Conservation (phyloP, 2,888 invertebrate species). For the Drosophila longiperda region DNA sequence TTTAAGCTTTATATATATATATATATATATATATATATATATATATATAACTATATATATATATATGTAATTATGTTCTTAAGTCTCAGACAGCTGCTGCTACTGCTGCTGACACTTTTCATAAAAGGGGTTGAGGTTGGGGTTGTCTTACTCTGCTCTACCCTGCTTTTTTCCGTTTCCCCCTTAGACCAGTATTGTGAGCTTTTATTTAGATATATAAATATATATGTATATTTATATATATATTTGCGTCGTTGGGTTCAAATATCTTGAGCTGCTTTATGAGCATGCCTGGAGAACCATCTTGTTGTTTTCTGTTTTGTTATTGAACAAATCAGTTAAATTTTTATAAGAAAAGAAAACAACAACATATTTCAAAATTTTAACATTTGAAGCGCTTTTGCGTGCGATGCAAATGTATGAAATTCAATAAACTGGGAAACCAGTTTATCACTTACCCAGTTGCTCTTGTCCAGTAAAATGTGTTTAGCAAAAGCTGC, state of each 20-base stretch:
- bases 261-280: constrained; percentile 69
- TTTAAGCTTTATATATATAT: background rate
- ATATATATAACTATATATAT: background rate
- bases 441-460: constrained; percentile 68
- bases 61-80: constrained; percentile 13
- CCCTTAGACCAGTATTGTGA: constrained; percentile 13
- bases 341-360: constrained; percentile 34
- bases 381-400: constrained; percentile 47
- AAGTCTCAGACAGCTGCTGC: constrained; percentile 45
- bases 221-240: background rate
- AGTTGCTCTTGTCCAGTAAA: constrained; percentile 46
- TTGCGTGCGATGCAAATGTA: constrained; percentile 66
- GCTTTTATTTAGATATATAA: constrained; percentile 15
- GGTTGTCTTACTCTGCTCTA: constrained; percentile 7
- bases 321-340: constrained; percentile 50
- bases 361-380: constrained; percentile 7
- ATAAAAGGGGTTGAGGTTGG: constrained; percentile 39
- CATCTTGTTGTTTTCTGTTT: constrained; percentile 43
- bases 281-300: constrained; percentile 39
- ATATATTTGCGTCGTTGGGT: constrained; percentile 57
- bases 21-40: background rate
- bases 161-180: background rate
- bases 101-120: constrained; percentile 40
- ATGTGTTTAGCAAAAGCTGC: constrained; percentile 44
- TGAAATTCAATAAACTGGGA: constrained; percentile 66